Evolutionary conservation across 64 coral and sea anemone genomes (phyloP).

Genomic region (Montipora cactus): DNA sequence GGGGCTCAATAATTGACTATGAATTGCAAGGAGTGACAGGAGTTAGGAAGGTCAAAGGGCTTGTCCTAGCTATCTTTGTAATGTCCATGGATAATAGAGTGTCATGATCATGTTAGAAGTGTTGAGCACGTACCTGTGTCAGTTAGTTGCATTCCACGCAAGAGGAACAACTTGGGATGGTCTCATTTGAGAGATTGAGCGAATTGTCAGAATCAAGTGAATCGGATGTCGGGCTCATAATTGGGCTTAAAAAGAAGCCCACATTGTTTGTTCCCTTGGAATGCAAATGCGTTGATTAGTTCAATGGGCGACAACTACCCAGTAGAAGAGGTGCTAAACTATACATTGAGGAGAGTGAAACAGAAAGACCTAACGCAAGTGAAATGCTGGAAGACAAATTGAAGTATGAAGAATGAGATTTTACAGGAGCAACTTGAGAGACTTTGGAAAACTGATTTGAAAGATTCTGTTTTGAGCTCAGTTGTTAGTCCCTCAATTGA

Average conservation of each 20-base stretch:
- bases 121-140: slow-evolving; percentile 34
- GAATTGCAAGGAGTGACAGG: slow-evolving; percentile 46
- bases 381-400: too few relatives aligned
- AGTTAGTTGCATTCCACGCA: background rate
- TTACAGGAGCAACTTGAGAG: too few relatives aligned
- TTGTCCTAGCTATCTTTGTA: background rate
- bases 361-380: too few relatives aligned
- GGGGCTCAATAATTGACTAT: slow-evolving; percentile 23
- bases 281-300: background rate
- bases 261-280: slow-evolving; percentile 52
- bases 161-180: background rate
- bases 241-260: slow-evolving; percentile 70
- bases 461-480: too few relatives aligned
- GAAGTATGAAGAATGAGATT: too few relatives aligned
- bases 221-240: slow-evolving; percentile 36
- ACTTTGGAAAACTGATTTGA: too few relatives aligned
- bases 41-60: slow-evolving; percentile 14
- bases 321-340: too few relatives aligned
- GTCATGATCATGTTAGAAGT: background rate
- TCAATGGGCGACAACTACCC: too few relatives aligned
- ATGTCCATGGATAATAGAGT: slow-evolving; percentile 23
- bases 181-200: slow-evolving; percentile 18
- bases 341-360: too few relatives aligned
- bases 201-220: background rate
- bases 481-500: too few relatives aligned